Base-by-base conservation (phyloP, 1,140 invertebrate genomes). In the Saccostrea echinata region DNA sequence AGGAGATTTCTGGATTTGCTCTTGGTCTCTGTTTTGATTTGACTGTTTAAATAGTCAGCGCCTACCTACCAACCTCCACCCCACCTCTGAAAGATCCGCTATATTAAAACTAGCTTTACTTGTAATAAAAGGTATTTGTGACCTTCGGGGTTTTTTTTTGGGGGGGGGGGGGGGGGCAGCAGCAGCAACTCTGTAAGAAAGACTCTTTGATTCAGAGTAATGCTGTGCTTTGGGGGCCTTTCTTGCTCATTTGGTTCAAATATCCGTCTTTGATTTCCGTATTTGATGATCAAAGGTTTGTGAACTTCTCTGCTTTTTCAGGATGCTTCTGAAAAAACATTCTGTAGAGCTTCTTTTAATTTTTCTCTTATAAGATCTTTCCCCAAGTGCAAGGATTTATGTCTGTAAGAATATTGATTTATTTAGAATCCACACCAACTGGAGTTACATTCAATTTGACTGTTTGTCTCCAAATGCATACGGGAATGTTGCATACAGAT, bases 61-160 rank as follows among this genome's bases (percentile, higher is more conserved):
- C n/a, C n/a, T n/a, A n/a, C n/a, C n/a, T n/a, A n/a, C n/a, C n/a
- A n/a, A n/a, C n/a, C n/a, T n/a, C n/a, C n/a, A n/a, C n/a, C n/a
- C n/a, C n/a, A n/a, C n/a, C n/a, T n/a, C n/a, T n/a, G n/a, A n/a
- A n/a, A n/a, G n/a, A n/a, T n/a, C 35, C 6, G 6, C 35, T 43
- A 24, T 4, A 27, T 30, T 12, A 24, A 4, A 27, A n/a, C 24
- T n/a, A 27, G 21, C 12, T 27, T 68, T 88, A 52, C 86, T 84
- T 84, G n/a, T n/a, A n/a, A 16, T 71, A 24, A 33, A 84, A 43
- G 52, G 86, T 84, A 90, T 84, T 82, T 71, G 84, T 90, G 84
- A 61, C 83, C 88, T 51, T 82, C 35, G 18, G 43, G 43, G 43
- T 82, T n/a, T n/a, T n/a, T n/a, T n/a, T n/a, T n/a, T n/a, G 12